Base-by-base conservation (phyloP, 2,888 invertebrate species). In the Ophion ellenae region DNA sequence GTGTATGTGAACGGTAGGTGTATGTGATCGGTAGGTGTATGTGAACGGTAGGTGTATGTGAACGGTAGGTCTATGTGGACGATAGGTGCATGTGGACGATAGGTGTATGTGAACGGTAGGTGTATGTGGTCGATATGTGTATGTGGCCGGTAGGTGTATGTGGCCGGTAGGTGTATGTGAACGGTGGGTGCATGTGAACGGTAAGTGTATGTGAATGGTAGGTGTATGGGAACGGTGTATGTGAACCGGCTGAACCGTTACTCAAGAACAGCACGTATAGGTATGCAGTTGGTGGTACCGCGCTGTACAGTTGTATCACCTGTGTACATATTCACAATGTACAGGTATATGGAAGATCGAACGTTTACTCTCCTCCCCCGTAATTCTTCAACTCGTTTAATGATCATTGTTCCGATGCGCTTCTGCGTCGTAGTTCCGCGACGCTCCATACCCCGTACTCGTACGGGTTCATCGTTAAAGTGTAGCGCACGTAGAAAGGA, bases 401-500 rank as follows among this genome's bases (percentile, higher is more conserved):
- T 89, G 90, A 87, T 89, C 89, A 90, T 91, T 91, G 91, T 91
- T 85, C 88, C 85, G 84, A 74, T 87, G 89, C 89, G 76, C 88
- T 81, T 84, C 75, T 73, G 47, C 69, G 73, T 76, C 86, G 47
- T 59, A 69, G 74, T 83, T 75, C 70, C 83, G 78, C 83, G 59
- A 70, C 75, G 61, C 61, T 45, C 79, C 63, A 79, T 88, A 88
- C 88, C 87, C 88, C 87, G 86, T 90, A 91, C 24, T 90, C 90
- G 77, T 83, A 80, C 70, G 71, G 87, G 86, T 87, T 85, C 88
- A 89, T 90, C 90, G 67, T 59, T 73, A 79, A 88, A 88, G 82
- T 84, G 61, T 67, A 77, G 57, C 67, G 67, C 85, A 73, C 32
- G 67, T 28, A 64, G 59, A 63, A 69, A 10, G 61, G 32, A 36